Evolutionary conservation across 2,888 invertebrate species (phyloP).

Genomic region (Nephrocerus scutellatus): DNA sequence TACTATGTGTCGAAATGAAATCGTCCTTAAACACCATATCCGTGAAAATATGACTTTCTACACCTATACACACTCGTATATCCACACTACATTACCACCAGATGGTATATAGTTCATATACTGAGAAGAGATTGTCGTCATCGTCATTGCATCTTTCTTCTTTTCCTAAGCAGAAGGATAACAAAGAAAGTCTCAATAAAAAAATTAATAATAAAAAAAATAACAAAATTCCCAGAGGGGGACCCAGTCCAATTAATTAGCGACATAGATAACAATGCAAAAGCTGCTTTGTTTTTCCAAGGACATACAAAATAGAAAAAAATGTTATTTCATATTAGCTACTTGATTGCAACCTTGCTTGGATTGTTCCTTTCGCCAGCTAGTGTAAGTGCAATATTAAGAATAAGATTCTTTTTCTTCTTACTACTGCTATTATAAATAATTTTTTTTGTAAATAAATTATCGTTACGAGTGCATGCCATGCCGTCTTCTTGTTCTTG

Average conservation of each 20-base stretch:
- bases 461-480: too few species aligned
- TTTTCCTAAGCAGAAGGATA: constrained; percentile 2
- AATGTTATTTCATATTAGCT: constrained; percentile 27
- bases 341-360: constrained; percentile 28
- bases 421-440: too few species aligned
- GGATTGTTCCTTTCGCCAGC: constrained; percentile 23
- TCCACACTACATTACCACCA: too few species aligned
- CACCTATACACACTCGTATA: too few species aligned
- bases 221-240: constrained; percentile 15
- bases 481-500: too few species aligned
- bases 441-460: too few species aligned
- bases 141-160: neutral
- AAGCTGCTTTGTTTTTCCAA: constrained; percentile 37
- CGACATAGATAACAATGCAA: constrained; percentile 31
- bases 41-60: too few species aligned
- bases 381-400: constrained; percentile 24
- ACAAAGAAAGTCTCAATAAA: constrained; percentile 1
- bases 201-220: neutral
- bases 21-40: neutral
- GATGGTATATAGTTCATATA: constrained; percentile 22
- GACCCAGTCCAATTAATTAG: constrained; percentile 22
- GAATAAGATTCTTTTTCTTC: too few species aligned
- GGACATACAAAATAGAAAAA: constrained; percentile 36
- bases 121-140: too few species aligned
- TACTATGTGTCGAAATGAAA: neutral